Base-by-base conservation (phyloP, 2,113 vertebrate species). In the Pygoscelis adeliae region DNA sequence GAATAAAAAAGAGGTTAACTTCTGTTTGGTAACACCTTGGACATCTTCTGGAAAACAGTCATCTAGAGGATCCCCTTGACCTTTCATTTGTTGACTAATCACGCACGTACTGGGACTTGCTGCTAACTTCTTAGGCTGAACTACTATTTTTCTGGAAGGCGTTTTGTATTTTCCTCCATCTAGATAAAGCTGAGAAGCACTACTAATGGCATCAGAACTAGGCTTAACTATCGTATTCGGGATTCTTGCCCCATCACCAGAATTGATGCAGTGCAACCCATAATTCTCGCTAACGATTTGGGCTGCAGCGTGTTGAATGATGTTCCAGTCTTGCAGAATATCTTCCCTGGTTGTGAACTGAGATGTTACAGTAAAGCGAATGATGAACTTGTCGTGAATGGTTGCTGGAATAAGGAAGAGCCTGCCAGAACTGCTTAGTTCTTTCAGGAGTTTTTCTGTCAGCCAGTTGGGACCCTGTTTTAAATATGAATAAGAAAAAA, bases 281-380 rank as follows among this genome's bases (percentile, higher is more conserved):
- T 95, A 91, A 55, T 95, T 93, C 79, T 97, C 97, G 55, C 96
- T 96, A 61, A 99, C 72, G 14, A 99, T 88, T 55, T 94, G 81
- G 17, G 97, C 94, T 50, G 99, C 98, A 17, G 97, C 98, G 53
- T 98, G 96, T 78, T 97, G 98, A 92, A 99, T 99, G 93, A 99
- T 96, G 84, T 70, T 94, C 99, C 99, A 99, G 97, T 99, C 99
- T 52, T 97, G 98, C 36, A 98, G 97, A 89, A 99, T 99, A 82
- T 99, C 99, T 23, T 99, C 98, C 25, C 95, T 97, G 18, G 98
- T 99, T 36, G 99, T 99, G 97, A 99, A 99, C 98, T 99, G 99
- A 22, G 99, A 99, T 0, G 99, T 99, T 93, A 99, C 99, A 0
- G 99, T 98, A 81, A 99, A 99, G 81, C 99, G 99, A 83, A 99